A percentile compares a stretch with the other conserved stretches of the same genome.
Conservation (phyloP, 2,113 vertebrate genomes). For the Planiliza haematocheilus region DNA sequence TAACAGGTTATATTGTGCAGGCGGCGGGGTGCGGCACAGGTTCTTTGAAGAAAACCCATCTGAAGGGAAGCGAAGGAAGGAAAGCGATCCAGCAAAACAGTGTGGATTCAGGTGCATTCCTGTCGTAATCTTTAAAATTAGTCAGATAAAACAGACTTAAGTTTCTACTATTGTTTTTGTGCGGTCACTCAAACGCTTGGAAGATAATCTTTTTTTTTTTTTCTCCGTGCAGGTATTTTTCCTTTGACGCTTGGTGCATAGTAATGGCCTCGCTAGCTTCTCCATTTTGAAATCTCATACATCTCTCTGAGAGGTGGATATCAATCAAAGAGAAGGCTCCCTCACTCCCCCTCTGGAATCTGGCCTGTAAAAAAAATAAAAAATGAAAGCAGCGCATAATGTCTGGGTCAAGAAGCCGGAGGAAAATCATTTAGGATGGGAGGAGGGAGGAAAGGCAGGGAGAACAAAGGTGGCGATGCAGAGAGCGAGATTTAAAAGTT, state of each 20-base stretch:
- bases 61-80: neutral
- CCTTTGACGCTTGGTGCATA: constrained; percentile 9
- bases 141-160: neutral
- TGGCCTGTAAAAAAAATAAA: constrained; percentile 24
- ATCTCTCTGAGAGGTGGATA: constrained; percentile 37
- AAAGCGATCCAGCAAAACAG: neutral
- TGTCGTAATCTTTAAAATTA: neutral
- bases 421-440: constrained; percentile 25
- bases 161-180: neutral
- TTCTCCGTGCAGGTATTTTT: constrained; percentile 12
- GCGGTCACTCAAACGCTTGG: neutral
- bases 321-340: constrained; percentile 40
- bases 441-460: neutral
- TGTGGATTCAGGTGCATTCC: neutral
- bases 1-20: neutral
- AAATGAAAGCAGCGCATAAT: constrained; percentile 39
- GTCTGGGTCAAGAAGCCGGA: constrained; percentile 21
- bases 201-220: neutral
- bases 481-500: constrained; percentile 52
- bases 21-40: neutral
- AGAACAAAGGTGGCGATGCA: constrained; percentile 26
- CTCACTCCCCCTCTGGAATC: constrained; percentile 23
- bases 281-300: constrained; percentile 38
- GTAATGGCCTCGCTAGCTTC: constrained; percentile 8
- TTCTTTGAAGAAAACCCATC: constrained; percentile 2